Evolutionary conservation across 92 coral and sea anemone species (phyloP), one percentile per base, ranked within the genome.

Genomic region (Plumapathes pennacea): DNA sequence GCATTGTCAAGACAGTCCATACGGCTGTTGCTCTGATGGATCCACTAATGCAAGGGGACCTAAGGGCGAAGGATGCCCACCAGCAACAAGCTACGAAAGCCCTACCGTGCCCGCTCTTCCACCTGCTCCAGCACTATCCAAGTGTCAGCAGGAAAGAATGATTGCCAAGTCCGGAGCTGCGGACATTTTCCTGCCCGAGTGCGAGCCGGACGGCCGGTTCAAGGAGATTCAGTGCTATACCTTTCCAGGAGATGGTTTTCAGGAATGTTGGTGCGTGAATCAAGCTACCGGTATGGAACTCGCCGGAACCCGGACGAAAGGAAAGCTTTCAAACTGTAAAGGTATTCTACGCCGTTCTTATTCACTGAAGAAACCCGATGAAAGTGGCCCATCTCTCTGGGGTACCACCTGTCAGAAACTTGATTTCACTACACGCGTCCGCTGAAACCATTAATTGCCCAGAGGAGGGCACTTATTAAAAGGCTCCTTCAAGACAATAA

Each of bases 201-300:
- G 97, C 39, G 78, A 79, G 25, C 58, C 62, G 4, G 72, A 83
- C 25, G 97, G 97, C 4, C 71, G 53, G 19, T 89, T 43, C 26
- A 76, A 78, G 20, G 80, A 79, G 38, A 65, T 89, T 0, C 97
- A 89, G 56, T 89, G 97, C 61, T 89, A 89, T 51, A 64, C 76
- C 1, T 89, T 43, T 34, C 80, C 91, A 20, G 72, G 54, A 26
- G 71, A 36, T 49, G 88, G 80, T 5, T 66, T 38, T 52, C 68
- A 79, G 0, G 82, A 69, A 43, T 91, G 97, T 26, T 91, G 97
- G 97, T 91, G 97, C 32, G 97, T 88, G 54, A 60, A 91, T 21
- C 67, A 72, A 32, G 72, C 76, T 32, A 63, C 82, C 8, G 97
- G 97, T n/a, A 64, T 57, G 10, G 96, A 91, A 57, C 32, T 67